These are phyloP conservation scores for Enteromius thamalakanensis DNA, from an alignment of 2,797 vertebrate species.

Conservation along the genomic window DNA sequence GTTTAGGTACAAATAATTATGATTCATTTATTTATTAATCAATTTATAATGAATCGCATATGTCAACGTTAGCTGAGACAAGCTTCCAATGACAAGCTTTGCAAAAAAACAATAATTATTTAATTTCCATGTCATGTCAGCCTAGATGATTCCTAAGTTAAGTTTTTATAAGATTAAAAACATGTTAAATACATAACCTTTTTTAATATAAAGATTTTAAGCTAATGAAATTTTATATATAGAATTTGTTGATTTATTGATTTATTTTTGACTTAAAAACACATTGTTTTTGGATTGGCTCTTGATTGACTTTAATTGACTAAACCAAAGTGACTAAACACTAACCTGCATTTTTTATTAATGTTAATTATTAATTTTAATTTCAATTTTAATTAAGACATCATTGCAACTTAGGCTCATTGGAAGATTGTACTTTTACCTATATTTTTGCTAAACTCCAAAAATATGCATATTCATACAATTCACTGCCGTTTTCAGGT, in stretches of 20 bases:
- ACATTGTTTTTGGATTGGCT: background rate
- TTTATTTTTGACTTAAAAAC: too few species aligned
- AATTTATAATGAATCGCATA: too few species aligned
- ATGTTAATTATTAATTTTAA: too few species aligned
- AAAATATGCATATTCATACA: background rate
- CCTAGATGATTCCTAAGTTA: too few species aligned
- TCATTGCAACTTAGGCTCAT: background rate
- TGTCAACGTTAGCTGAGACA: background rate
- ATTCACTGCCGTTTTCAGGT: too few species aligned
- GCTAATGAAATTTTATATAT: too few species aligned
- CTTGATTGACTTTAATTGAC: too few species aligned
- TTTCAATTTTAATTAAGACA: background rate
- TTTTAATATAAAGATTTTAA: too few species aligned
- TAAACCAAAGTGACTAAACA: too few species aligned
- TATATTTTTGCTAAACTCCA: background rate
- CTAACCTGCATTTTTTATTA: background rate
- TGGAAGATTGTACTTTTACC: background rate
- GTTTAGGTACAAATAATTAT: constrained; percentile 1
- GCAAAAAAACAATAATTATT: background rate
- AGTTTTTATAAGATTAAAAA: background rate
- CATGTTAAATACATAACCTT: background rate
- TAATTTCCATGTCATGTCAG: background rate
- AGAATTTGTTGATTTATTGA: too few species aligned
- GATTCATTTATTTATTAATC: background rate
- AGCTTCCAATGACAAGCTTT: background rate